These are phyloP conservation scores for Actenoides lindsayi DNA, from an alignment of 2,113 vertebrate genomes.

Conservation along the genomic window DNA sequence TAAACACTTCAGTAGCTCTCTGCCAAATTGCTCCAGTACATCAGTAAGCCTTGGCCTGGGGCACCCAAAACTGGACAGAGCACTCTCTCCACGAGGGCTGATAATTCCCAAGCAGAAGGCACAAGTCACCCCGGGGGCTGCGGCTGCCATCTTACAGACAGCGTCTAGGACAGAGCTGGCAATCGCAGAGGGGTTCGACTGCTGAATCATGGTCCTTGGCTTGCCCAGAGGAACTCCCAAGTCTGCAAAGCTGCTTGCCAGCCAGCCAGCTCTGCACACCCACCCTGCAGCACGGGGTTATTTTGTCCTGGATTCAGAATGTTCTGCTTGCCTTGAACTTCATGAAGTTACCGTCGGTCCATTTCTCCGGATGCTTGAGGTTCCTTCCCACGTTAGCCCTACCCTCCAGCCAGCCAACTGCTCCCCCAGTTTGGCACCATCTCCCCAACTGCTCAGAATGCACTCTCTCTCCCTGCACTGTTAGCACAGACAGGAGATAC, in stretches of 20 bases:
- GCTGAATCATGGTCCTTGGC: neutral
- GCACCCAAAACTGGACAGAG: neutral
- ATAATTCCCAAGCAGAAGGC: neutral
- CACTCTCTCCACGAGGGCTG: neutral
- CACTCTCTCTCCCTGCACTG: neutral
- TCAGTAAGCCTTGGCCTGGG: neutral
- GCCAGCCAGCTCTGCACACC: neutral
- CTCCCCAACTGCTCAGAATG: neutral
- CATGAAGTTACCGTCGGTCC: neutral
- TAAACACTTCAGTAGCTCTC: neutral
- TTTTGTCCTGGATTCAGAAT: neutral
- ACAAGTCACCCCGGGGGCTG: neutral
- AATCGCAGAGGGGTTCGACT: neutral
- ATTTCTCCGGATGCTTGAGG: neutral
- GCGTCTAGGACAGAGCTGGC: neutral
- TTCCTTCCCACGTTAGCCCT: neutral
- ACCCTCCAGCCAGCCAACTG: neutral
- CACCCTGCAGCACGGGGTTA: neutral
- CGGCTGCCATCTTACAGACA: accelerated
- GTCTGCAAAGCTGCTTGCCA: neutral
- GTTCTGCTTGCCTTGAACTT: neutral
- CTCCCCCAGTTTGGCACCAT: neutral
- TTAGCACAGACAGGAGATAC: neutral
- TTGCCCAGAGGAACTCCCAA: neutral
- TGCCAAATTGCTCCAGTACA: neutral